Evolutionary conservation across 2,888 invertebrate species (phyloP), one percentile per base, ranked within the genome.

Genomic region (Abrostola triplasia): DNA sequence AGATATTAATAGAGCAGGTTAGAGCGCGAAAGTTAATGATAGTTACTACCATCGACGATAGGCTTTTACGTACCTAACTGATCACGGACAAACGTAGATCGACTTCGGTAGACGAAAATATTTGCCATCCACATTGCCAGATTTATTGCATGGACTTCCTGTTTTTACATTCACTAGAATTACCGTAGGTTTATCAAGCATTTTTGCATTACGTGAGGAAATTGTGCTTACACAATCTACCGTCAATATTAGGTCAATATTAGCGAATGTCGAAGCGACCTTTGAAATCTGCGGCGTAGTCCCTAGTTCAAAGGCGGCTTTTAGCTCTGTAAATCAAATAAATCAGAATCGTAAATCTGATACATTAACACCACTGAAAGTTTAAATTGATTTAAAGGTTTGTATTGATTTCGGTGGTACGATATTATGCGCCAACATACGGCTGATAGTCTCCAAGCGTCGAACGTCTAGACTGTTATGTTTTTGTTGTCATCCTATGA

Each of bases 321-420:
- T 84, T 67, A 82, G 78, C 71, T 80, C 74, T 65, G 66, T 77
- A 85, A 80, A 85, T 85, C 77, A 81, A 86, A 87, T 86, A 77
- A 84, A 65, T 69, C 49, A 38, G 62, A 73, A 70, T 64, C 41
- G 65, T 50, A 65, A 59, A 74, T 83, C 77, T 76, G 68, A 56
- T 66, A 50, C 62, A 67, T 73, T 76, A 75, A 56, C 37, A 38
- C 67, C 65, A 72, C 63, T 67, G 64, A 72, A 70, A 80, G 69
- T 70, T 70, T 59, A 70, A 81, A 75, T 72, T 72, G 58, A 67
- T 74, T 78, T 73, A 62, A 65, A 66, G 66, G 51, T 65, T 36
- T 13, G 48, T 24, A 47, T 62, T 58, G 48, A n/a, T 55, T 58
- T 55, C 48, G 7, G 35, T 11, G 49, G 54, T 41, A 64, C 47